A percentile compares a stretch with the other conserved stretches of the same genome.
phyloP scores from a whole-genome alignment of 2,797 vertebrate genomes.

The Sarcophilus harrisii region DNA sequence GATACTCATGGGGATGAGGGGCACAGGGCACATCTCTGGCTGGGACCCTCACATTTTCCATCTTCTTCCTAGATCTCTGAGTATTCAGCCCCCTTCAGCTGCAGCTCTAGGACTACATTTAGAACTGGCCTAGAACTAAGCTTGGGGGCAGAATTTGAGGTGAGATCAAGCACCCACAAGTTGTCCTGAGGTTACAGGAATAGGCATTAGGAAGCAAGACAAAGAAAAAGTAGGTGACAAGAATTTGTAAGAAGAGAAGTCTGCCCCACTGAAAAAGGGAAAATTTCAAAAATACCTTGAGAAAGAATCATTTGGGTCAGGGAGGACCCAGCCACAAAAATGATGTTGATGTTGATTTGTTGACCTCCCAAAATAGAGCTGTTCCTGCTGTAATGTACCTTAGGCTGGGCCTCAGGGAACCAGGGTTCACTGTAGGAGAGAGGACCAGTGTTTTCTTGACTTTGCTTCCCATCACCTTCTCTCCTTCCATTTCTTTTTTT shows the following conservation, averaged over 20 bases:
- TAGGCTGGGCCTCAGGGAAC: background rate
- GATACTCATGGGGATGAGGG: accelerated
- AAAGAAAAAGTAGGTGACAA: background rate
- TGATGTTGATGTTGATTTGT: background rate
- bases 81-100: background rate
- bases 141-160: background rate
- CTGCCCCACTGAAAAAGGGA: background rate
- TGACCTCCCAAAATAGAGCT: background rate
- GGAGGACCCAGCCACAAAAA: background rate
- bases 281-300: background rate
- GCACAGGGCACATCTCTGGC: background rate
- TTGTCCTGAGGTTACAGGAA: background rate
- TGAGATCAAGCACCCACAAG: background rate
- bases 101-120: background rate
- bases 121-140: background rate
- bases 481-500: background rate
- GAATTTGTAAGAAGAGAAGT: background rate
- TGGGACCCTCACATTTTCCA: background rate
- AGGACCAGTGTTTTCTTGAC: background rate
- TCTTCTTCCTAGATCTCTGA: background rate
- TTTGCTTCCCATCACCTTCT: background rate
- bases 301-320: background rate
- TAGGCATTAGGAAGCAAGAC: background rate
- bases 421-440: background rate
- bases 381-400: background rate